Conservation (phyloP, 2,797 vertebrate species). For the Brachymystax lenok region DNA sequence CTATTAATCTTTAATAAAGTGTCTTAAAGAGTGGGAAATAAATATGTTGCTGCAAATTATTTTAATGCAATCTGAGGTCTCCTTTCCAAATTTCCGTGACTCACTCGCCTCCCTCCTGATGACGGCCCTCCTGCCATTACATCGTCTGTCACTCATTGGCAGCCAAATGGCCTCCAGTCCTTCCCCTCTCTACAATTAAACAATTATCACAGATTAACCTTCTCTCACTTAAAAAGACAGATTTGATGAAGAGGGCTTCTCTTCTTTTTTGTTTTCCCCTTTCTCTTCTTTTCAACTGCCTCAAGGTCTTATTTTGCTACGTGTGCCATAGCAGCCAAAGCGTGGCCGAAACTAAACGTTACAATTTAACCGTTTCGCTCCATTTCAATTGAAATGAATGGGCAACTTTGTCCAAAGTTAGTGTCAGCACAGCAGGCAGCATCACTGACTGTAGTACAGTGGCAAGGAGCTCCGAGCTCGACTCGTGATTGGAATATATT, state of each 20-base stretch:
- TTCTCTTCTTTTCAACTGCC: conserved; percentile 15
- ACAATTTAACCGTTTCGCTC: conserved; percentile 49
- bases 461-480: conserved; percentile 27
- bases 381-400: conserved; percentile 60
- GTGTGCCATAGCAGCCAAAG: conserved; percentile 30
- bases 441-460: conserved; percentile 30
- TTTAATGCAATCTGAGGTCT: conserved; percentile 43
- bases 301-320: conserved; percentile 36
- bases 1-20: conserved; percentile 59
- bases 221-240: conserved; percentile 37
- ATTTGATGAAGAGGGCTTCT: conserved; percentile 20
- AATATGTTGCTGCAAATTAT: conserved; percentile 43
- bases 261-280: background rate
- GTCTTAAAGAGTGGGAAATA: conserved; percentile 37
- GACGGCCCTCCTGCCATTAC: conserved; percentile 38
- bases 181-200: conserved; percentile 61
- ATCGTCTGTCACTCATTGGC: conserved; percentile 46
- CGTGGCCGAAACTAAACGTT: conserved; percentile 36
- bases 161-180: conserved; percentile 56
- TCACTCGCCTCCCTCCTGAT: background rate
- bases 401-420: conserved; percentile 32
- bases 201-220: conserved; percentile 66
- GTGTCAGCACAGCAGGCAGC: conserved; percentile 45
- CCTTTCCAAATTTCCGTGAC: conserved; percentile 28
- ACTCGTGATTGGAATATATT: conserved; percentile 67